Percentiles rank a stretch among this genome's conserved stretches.
These are phyloP conservation scores for Drosophila hydei DNA, from an alignment of 1,140 invertebrate species.

Conservation along the genomic window DNA sequence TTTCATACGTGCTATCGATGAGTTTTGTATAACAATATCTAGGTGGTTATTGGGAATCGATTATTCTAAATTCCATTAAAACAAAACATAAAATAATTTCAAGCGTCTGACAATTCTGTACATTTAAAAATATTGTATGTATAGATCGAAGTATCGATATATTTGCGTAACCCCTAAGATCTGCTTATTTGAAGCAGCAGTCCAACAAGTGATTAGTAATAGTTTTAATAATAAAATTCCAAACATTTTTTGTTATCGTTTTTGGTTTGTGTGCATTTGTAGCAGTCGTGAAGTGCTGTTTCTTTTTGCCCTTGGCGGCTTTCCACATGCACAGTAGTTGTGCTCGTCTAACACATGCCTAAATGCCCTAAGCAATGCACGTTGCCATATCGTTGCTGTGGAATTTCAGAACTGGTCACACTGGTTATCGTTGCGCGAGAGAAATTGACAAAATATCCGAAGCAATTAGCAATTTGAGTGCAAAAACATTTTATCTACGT, in stretches of 20 bases:
- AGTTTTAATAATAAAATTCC: background rate
- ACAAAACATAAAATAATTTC: background rate
- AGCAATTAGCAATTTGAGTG: conserved; percentile 56
- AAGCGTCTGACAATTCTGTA: background rate
- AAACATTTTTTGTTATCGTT: conserved; percentile 8
- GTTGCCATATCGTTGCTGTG: conserved; percentile 45
- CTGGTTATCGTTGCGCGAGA: conserved; percentile 57
- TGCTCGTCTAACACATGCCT: conserved; percentile 49
- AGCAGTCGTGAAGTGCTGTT: conserved; percentile 30
- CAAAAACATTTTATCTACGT: conserved; percentile 62
- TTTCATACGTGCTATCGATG: background rate
- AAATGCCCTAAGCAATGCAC: conserved; percentile 42
- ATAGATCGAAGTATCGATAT: conserved; percentile 26
- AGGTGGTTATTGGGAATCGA: background rate
- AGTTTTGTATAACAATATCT: background rate
- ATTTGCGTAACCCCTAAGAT: background rate
- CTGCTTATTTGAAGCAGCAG: background rate
- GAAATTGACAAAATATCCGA: conserved; percentile 66
- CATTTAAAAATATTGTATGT: background rate
- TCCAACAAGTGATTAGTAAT: background rate
- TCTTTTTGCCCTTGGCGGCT: conserved; percentile 60
- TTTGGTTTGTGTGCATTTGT: conserved; percentile 20
- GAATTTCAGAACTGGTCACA: conserved; percentile 48
- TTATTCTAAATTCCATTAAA: background rate
- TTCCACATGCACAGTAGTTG: conserved; percentile 23